Base-by-base conservation (phyloP, 2,888 invertebrate genomes). In the Parasteatoda lunata region DNA sequence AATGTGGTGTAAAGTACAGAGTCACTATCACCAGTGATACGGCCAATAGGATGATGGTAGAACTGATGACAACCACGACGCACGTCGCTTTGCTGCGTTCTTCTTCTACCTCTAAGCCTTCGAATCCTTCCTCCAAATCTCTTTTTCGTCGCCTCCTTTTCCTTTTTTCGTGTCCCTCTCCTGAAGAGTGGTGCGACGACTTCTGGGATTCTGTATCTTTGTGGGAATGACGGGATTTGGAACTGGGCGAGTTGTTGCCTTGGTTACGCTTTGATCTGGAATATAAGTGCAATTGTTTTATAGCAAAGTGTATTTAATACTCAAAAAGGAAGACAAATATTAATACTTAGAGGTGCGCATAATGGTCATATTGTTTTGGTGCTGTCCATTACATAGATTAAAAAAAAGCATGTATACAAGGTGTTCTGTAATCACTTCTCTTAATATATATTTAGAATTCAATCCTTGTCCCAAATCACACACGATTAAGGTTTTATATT, bases 61-160 rank as follows among this genome's bases (percentile, higher is more conserved):
- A 81, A 48, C 86, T 87, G 64, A 87, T 87, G 77, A 77, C 81
- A n/a, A 82, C 86, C 45, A 87, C 86, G 4, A 87, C 81, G 65
- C 86, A 87, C 5, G 86, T 87, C 13, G 86, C 86, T n/a, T 52
- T 77, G 69, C 81, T 82, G 45, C 86, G 71, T 11, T 77, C 81
- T 68, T 71, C 81, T 71, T 81, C 86, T 3, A 65, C 84, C 6
- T 52, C 80, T 0, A 64, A 79, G 0, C 11, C 45, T 4, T 49
- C 73, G 9, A 64, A 45, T 1, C 77, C 77, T 9, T 45, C 68
- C 8, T 80, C 81, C 45, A 51, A 51, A 48, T 73, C 81, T 3
- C 30, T 48, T 30, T 51, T 49, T 13, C 65, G 52, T 73, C 45
- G 51, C 45, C 49, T 11, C 4, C 77, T 51, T 13, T 78, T 66